Evolutionary conservation across 2,113 vertebrate species (phyloP), one percentile per base, ranked within the genome.

Genomic region (Cyanoliseus patagonus): DNA sequence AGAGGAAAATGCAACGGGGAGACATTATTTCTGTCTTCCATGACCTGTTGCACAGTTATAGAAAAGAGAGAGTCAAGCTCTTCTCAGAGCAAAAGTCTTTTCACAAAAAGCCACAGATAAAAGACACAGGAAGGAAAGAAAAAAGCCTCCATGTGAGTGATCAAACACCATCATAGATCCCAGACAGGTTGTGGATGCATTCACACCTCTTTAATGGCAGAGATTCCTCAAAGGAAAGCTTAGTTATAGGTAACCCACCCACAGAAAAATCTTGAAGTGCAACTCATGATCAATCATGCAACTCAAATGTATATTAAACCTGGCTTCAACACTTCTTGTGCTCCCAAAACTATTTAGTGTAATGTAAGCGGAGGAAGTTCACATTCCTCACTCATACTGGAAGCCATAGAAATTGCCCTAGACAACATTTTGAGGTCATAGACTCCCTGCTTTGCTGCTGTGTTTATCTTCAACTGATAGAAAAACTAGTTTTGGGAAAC

Each of bases 381-480:
- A 27, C 4, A 0, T 64, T 86, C 42, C 25, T 47, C 69, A 68
- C 57, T 93, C 59, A 46, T 23, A 42, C 6, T 84, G 23, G 33
- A 92, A 96, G 62, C 68, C 69, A 79, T 9, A 92, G 22, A 94
- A 78, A 81, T 37, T 88, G 67, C 31, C 39, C 33, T 76, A n/a
- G 10, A 55, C 3, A 7, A 91, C n/a, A 84, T 88, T 84, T 84
- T 69, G 37, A 76, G 62, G 86, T 64, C 55, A 52, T 16, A 78
- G 30, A 88, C 31, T 86, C 55, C 30, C 61, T 93, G 28, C 15
- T 94, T 81, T 92, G 44, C 22, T 78, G 77, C 57, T 87, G 33
- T 93, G 31, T 90, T 96, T 95, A 67, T 79, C 62, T 91, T 87
- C 86, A 92, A 69, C 69, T 84, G 52, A 86, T 63, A 74, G 37